Evolutionary conservation across 2,113 vertebrate species (phyloP), one percentile per base, ranked within the genome.

Genomic region (Nerophis ophidion): DNA sequence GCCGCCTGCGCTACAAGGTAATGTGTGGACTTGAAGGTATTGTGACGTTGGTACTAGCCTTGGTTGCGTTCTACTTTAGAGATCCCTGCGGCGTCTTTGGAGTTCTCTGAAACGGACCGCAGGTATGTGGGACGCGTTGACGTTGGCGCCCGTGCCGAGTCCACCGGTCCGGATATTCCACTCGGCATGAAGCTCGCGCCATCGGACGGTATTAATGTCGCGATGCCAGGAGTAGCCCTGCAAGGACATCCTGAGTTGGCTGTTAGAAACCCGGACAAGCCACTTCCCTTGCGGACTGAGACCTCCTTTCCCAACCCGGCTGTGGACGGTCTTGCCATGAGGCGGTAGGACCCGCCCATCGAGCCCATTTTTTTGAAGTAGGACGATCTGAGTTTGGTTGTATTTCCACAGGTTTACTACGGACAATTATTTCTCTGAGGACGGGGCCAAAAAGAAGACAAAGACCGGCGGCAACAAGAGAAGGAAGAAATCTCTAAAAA

Each of bases 401-500:
- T 53, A 5, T 0, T 13, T 8, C 19, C 16, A 14, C 8, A 17
- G 8, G 44, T 0, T 38, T 16, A 33, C 8, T 7, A 12, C 17
- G 0, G 75, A 79, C 0, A 70, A 75, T 44, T 12, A 9, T 13
- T 1, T 48, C 1, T 68, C 67, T 12, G 80, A 88, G 48, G 68
- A 76, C 15, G 0, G 83, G 6, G 44, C 71, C 45, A 81, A 76
- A 17, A 79, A 87, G 75, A 83, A 82, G 53, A 61, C 54, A 15
- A 87, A 86, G 68, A 45, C 5, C 14, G 82, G 85, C 3, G 61
- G 42, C 1, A 57, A 9, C 19, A 90, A 86, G 80, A 91, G 86
- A 55, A 73, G 52, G 58, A 91, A 89, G 74, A 81, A 77, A 49
- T 49, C 81, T 2, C 88, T 65, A 65, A 86, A 86, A 71, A 91